Base-by-base conservation (phyloP, 1,140 invertebrate genomes). In the Eueides isabella region DNA sequence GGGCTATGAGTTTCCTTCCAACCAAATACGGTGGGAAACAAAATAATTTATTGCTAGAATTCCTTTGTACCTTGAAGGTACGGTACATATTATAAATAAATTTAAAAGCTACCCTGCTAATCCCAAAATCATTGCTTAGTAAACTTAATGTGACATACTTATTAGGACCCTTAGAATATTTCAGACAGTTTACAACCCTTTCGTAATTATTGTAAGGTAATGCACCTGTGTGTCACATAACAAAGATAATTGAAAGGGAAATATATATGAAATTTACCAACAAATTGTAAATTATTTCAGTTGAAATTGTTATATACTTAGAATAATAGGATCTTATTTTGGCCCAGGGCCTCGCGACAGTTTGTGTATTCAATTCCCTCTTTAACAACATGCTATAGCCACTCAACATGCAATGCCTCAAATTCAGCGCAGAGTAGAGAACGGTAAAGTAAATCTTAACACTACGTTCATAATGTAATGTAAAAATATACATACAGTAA, bases 191-290 rank as follows among this genome's bases (percentile, higher is more conserved):
- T 26, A 55, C 67, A 69, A 67, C 69, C 68, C 65, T 63, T 67
- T 35, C 14, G 3, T 11, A 26, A 61, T 33, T 26, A 64, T 23
- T 67, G 64, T 61, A 26, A 67, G 38, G 33, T 62, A 67, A 29
- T 75, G 55, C 74, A 75, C 68, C 74, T 75, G 74, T 55, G 69
- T 38, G 19, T 71, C 55, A 67, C 65, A 71, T 64, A 67, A 61
- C 44, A 62, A 75, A 67, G 26, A 35, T 55, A 62, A 67, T 44
- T 26, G 33, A 61, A 67, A 71, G 67, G 2, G 35, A 16, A 0
- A 38, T 63, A n/a, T n/a, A n/a, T n/a, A n/a, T n/a, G n/a, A n/a
- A n/a, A n/a, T n/a, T n/a, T n/a, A n/a, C n/a, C n/a, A n/a, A n/a
- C n/a, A n/a, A n/a, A n/a, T n/a, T n/a, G n/a, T n/a, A n/a, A n/a